phyloP scores from a whole-genome alignment of 2,888 invertebrate species.

The Adelphocoris suturalis region DNA sequence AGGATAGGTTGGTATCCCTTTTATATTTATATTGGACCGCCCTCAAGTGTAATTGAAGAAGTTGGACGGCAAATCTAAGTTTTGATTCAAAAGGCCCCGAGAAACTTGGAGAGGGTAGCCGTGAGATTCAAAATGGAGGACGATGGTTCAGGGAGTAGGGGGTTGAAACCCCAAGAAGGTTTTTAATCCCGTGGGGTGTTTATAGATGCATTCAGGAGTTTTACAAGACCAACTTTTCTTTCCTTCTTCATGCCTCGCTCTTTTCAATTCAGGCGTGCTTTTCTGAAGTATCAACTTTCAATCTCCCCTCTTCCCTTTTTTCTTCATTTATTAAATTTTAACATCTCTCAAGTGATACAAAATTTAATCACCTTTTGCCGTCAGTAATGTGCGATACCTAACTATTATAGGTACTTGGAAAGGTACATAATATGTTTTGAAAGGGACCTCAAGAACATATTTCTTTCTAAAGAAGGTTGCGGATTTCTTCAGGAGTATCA shows the following conservation, averaged over 20 bases:
- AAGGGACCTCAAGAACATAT: too few relatives aligned
- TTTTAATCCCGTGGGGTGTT: conserved; percentile 17
- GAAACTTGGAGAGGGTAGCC: background rate
- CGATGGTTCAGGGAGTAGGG: background rate
- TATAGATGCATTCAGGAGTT: conserved; percentile 48
- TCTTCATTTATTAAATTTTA: background rate
- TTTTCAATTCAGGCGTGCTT: background rate
- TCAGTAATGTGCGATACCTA: too few relatives aligned
- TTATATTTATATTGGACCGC: conserved; percentile 18
- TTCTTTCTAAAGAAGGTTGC: too few relatives aligned
- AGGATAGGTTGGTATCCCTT: background rate
- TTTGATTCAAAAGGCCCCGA: conserved; percentile 1
- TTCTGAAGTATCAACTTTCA: background rate
- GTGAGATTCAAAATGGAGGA: background rate
- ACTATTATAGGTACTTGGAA: too few relatives aligned
- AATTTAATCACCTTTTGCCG: too few relatives aligned
- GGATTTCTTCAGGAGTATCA: too few relatives aligned
- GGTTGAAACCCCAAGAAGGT: background rate
- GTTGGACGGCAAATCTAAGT: conserved; percentile 13
- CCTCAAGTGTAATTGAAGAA: conserved; percentile 22
- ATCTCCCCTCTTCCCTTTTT: background rate
- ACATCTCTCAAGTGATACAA: too few relatives aligned
- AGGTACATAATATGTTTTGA: too few relatives aligned
- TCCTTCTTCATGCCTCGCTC: background rate
- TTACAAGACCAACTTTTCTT: conserved; percentile 33